Evolutionary conservation across 2,113 vertebrate genomes (phyloP).

Genomic region (Campylorhamphus procurvoides): DNA sequence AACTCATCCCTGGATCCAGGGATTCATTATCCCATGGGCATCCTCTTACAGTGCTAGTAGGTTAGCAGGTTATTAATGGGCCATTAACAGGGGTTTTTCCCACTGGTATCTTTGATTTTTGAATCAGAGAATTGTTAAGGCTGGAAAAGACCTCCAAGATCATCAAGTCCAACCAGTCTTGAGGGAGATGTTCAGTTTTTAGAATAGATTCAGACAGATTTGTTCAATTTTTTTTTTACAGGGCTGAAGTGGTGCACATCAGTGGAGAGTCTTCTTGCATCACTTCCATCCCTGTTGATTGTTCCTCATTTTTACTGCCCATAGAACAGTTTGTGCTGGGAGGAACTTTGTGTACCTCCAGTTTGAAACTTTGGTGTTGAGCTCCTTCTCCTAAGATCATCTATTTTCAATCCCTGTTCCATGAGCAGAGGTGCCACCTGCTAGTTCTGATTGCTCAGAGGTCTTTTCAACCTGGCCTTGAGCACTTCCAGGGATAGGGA

Average conservation of each 20-base stretch:
- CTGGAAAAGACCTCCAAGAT: background rate
- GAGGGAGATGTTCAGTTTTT: background rate
- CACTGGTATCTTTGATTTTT: background rate
- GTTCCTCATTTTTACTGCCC: background rate
- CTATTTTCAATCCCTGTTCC: background rate
- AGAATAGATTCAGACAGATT: background rate
- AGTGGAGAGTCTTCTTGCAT: background rate
- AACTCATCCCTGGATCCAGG: background rate
- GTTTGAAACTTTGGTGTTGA: no score
- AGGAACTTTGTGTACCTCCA: background rate
- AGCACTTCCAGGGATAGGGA: background rate
- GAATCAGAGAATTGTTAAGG: background rate
- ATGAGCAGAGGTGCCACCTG: background rate
- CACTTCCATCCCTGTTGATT: background rate
- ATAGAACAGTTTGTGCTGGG: background rate
- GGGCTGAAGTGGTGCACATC: background rate
- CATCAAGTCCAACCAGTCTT: background rate
- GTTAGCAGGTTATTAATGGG: background rate
- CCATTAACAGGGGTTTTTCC: background rate
- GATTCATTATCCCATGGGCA: background rate
- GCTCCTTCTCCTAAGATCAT: background rate
- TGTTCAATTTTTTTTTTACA: background rate
- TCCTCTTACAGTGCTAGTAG: background rate
- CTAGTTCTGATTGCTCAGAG: background rate
- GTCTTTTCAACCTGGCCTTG: background rate